phyloP scores from a whole-genome alignment of 2,113 vertebrate species.

The Trogon surrucura region DNA sequence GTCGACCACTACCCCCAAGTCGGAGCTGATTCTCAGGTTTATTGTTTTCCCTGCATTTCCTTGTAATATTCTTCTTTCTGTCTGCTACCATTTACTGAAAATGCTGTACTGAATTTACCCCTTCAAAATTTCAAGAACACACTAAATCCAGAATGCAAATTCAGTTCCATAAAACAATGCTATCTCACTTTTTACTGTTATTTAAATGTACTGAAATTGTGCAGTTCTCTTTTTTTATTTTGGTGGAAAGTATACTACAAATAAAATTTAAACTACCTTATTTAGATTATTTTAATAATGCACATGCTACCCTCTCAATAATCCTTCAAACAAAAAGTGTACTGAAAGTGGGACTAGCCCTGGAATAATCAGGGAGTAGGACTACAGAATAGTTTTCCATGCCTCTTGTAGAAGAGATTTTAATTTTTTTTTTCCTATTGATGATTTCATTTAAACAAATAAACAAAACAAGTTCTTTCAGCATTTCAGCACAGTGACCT shows the following conservation, averaged over 20 bases:
- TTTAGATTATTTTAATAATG: constrained; percentile 55
- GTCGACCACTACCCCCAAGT: too few relatives aligned
- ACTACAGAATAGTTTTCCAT: constrained; percentile 22
- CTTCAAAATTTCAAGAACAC: constrained; percentile 24
- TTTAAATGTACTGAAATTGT: constrained; percentile 42
- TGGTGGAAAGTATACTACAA: constrained; percentile 22
- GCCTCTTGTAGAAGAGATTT: not conserved
- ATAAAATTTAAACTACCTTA: constrained; percentile 57
- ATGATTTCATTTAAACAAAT: not conserved
- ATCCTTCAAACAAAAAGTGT: constrained; percentile 50
- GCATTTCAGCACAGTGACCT: not conserved
- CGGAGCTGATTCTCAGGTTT: not conserved
- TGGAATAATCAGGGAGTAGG: constrained; percentile 11
- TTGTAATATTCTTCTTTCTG: not conserved
- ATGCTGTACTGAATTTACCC: constrained; percentile 8
- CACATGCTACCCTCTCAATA: constrained; percentile 21
- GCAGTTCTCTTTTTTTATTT: constrained; percentile 13
- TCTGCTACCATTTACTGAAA: not conserved
- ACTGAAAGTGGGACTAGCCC: not conserved
- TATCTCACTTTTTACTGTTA: constrained; percentile 23
- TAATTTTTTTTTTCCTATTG: not conserved
- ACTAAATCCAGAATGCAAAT: constrained; percentile 40
- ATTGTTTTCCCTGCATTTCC: not conserved
- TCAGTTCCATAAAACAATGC: constrained; percentile 54
- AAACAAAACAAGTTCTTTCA: not conserved